A percentile compares a stretch with the other conserved stretches of the same genome.
phyloP scores from a whole-genome alignment of 2,888 invertebrate species.

The Tenodera sinensis region DNA sequence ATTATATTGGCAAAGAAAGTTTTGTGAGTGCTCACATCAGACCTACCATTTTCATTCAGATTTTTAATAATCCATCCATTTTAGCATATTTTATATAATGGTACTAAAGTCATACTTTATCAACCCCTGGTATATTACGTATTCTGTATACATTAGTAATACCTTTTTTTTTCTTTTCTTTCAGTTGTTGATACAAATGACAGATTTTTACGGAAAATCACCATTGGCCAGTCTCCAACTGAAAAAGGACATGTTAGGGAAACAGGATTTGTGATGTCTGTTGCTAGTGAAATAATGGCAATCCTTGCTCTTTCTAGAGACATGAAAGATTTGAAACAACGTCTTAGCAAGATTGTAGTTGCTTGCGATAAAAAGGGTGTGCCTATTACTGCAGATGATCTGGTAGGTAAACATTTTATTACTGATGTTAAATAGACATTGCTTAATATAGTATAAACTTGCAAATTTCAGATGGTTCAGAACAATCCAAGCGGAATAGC shows the following conservation, averaged over 20 bases:
- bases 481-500: too few species aligned
- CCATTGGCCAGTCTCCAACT: slow-evolving; percentile 86
- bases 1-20: too few species aligned
- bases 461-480: too few species aligned
- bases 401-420: slow-evolving; percentile 52
- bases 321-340: slow-evolving; percentile 81
- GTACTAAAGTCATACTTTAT: too few species aligned
- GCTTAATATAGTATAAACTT: too few species aligned
- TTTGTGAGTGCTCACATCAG: too few species aligned
- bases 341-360: slow-evolving; percentile 87
- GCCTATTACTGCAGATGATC: slow-evolving; percentile 87
- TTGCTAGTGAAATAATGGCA: slow-evolving; percentile 99
- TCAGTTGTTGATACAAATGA: slow-evolving; percentile 94
- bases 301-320: slow-evolving; percentile 84
- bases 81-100: too few species aligned
- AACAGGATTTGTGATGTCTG: slow-evolving; percentile 89
- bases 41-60: too few species aligned
- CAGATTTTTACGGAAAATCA: slow-evolving; percentile 87
- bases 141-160: background rate
- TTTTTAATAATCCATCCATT: too few species aligned
- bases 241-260: slow-evolving; percentile 84
- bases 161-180: background rate
- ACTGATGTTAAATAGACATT: too few species aligned
- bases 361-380: slow-evolving; percentile 74
- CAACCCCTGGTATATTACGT: too few species aligned